Evolutionary conservation across 1,140 invertebrate species (phyloP).

Genomic region (Ephestia elutella): DNA sequence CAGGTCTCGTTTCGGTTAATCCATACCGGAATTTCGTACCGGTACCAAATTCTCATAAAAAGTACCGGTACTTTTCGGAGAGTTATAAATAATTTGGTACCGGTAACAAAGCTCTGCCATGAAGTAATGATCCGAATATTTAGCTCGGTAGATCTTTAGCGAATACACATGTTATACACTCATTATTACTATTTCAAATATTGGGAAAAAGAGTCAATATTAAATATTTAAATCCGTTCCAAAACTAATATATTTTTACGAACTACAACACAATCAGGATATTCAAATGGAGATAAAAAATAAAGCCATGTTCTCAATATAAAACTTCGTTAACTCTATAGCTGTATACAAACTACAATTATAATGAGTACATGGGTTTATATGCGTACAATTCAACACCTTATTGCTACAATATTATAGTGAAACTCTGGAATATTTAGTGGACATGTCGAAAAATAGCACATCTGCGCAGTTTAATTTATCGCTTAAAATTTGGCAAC

Average conservation of each 20-base stretch:
- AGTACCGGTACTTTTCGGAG: too few species aligned
- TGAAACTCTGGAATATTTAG: conserved; percentile 16
- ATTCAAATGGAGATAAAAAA: neutral
- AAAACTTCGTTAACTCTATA: neutral
- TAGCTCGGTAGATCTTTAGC: neutral
- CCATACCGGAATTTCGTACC: too few species aligned
- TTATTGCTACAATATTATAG: conserved; percentile 6
- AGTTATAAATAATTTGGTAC: too few species aligned
- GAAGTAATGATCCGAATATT: too few species aligned
- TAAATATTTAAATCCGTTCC: conserved; percentile 2
- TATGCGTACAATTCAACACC: neutral
- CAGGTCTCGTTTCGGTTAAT: too few species aligned
- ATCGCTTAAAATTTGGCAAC: conserved; percentile 39
- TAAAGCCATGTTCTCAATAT: conserved; percentile 5
- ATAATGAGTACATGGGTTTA: conserved; percentile 3
- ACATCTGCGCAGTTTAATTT: conserved; percentile 13
- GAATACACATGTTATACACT: neutral
- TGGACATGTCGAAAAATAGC: conserved; percentile 34
- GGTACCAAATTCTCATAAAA: too few species aligned
- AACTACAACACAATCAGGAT: neutral
- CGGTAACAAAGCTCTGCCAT: too few species aligned
- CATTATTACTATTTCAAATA: neutral
- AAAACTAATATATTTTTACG: neutral
- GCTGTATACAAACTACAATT: neutral
- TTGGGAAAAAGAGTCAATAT: neutral